phyloP scores from a whole-genome alignment of 2,113 vertebrate species.

The Cyanistes caeruleus region DNA sequence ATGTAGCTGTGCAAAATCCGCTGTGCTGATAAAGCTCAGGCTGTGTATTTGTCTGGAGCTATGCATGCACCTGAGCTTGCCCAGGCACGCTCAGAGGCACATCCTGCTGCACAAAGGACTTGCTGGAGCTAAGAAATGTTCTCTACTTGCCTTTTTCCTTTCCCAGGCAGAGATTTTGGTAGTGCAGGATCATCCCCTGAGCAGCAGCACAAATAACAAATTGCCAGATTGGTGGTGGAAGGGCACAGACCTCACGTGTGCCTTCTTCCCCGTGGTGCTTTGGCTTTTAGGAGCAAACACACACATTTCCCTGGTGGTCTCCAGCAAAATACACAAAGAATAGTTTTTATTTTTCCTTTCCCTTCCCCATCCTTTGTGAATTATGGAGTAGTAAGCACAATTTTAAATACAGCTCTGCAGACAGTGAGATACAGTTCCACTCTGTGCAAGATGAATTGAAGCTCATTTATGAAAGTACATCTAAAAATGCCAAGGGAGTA shows the following conservation, averaged over 20 bases:
- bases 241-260: neutral
- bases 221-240: neutral
- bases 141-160: neutral
- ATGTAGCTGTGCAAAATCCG: neutral
- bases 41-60: neutral
- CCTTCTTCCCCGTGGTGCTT: neutral
- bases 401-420: conserved; percentile 62
- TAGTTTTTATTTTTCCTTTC: neutral
- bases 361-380: conserved; percentile 61
- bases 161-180: neutral
- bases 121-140: neutral
- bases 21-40: neutral
- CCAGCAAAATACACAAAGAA: conserved; percentile 12
- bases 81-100: neutral
- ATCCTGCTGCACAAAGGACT: neutral
- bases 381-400: conserved; percentile 56
- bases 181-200: neutral
- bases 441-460: conserved; percentile 70
- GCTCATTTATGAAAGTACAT: conserved; percentile 74
- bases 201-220: neutral
- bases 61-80: neutral
- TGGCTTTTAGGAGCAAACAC: conserved; percentile 40
- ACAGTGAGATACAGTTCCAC: conserved; percentile 56
- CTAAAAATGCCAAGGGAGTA: conserved; percentile 75
- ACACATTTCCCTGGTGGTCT: neutral